Base-by-base conservation (phyloP, 2,797 vertebrate species). In the Acanthornis magna region DNA sequence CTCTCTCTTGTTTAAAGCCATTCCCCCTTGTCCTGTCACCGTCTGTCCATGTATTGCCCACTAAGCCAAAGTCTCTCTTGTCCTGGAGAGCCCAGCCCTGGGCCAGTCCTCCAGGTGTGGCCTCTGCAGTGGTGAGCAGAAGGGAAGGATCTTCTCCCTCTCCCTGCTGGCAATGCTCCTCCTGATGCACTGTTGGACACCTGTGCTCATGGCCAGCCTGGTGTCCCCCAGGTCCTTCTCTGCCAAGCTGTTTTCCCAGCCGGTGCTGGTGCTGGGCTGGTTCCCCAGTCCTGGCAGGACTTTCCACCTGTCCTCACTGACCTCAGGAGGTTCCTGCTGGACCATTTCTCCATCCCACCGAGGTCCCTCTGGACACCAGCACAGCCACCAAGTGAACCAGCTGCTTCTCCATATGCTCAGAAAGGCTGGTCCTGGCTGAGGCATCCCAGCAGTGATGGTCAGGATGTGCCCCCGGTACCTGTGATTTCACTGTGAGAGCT, bases 391-490 rank as follows among this genome's bases (percentile, higher is more conserved):
- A 32, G 27, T 47, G 45, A 53, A 16, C 17, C 58, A 55, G 51
- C 45, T 50, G 11, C 19, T 55, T 34, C n/a, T 62, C n/a, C 11
- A 1, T 1, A 2, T 13, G 13, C 70, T 57, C 25, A 7, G 55
- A 27, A 71, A 54, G 40, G 40, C 40, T 42, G 14, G 40, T 42
- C 40, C 40, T 42, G n/a, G 47, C 4, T 36, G 21, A 32, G 47
- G 17, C 4, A 8, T 21, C 53, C 36, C 14, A 16, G 12, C 5
- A 7, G 22, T 5, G 3, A 5, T 10, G 70, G 48, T 15, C 50
- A 48, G 65, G 34, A 29, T 0, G 7, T 53, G 42, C 2, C 26
- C 30, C 16, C 10, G 5, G 2, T 3, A 2, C 18, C 53, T 4
- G 0, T 2, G 40, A 18, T 16, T 30, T 34, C 32, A 23, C n/a